A percentile compares a stretch with the other conserved stretches of the same genome.
phyloP scores from a whole-genome alignment of 2,113 vertebrate genomes.

The Daubentonia madagascariensis region DNA sequence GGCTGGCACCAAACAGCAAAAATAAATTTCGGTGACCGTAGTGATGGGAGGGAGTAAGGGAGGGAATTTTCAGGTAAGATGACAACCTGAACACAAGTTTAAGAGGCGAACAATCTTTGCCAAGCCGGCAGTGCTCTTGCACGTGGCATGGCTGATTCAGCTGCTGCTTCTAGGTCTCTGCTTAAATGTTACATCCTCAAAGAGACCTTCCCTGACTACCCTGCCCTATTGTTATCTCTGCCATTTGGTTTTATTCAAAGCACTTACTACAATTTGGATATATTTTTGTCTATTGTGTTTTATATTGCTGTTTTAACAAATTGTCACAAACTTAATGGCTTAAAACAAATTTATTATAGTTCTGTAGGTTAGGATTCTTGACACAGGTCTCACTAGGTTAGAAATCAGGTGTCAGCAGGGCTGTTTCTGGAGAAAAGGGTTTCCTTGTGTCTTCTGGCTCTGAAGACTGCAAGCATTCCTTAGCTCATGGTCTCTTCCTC shows the following conservation, averaged over 20 bases:
- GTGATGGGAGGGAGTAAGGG: too few relatives aligned
- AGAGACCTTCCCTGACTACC: background rate
- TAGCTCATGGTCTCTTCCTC: background rate
- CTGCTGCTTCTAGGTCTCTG: background rate
- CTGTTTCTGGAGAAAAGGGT: background rate
- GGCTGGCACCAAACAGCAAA: background rate
- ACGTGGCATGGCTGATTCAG: background rate
- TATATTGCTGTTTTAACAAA: background rate
- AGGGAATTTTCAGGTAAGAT: background rate
- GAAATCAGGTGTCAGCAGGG: background rate
- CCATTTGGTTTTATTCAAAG: background rate
- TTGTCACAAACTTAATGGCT: background rate
- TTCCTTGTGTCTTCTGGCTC: background rate
- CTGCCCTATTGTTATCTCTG: background rate
- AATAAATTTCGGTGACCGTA: too few relatives aligned
- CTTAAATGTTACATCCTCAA: background rate
- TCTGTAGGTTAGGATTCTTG: background rate
- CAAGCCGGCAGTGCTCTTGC: rapidly evolving
- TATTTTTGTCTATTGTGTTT: background rate
- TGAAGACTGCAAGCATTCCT: background rate
- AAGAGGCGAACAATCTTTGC: background rate
- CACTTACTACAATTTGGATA: background rate
- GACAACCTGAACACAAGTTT: background rate
- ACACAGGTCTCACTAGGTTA: background rate
- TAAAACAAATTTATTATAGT: background rate